Percentiles rank a stretch among this genome's conserved stretches.
These are phyloP conservation scores for Habroteleia sp. DNA, from an alignment of 2,888 invertebrate genomes.

Conservation along the genomic window DNA sequence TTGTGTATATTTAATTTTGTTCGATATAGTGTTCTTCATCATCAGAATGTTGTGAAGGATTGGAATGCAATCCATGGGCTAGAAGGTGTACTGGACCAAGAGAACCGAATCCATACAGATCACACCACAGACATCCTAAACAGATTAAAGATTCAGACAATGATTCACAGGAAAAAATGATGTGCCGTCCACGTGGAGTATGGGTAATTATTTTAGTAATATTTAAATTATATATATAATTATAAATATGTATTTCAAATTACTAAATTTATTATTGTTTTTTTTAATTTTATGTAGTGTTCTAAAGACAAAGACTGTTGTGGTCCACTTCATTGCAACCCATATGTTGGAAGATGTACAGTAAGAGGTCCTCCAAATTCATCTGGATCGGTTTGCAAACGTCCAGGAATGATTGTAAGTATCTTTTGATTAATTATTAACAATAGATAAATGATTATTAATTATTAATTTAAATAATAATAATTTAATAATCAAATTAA, in stretches of 20 bases:
- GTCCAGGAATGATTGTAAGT: slow-evolving; percentile 44
- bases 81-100: slow-evolving; percentile 23
- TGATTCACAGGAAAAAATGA: too few relatives aligned
- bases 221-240: slow-evolving; percentile 5
- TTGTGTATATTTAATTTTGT: too few relatives aligned
- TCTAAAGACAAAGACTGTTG: slow-evolving; percentile 15
- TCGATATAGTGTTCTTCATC: slow-evolving; percentile 10
- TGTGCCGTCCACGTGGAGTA: slow-evolving; percentile 18
- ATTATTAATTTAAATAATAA: too few relatives aligned
- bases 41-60: slow-evolving; percentile 26
- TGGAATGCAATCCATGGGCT: slow-evolving; percentile 37
- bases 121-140: slow-evolving; percentile 8
- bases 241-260: not conserved
- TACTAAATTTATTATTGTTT: not conserved
- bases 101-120: not conserved
- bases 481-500: too few relatives aligned
- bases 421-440: too few relatives aligned
- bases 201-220: too few relatives aligned
- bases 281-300: slow-evolving; percentile 31
- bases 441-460: too few relatives aligned
- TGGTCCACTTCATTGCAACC: slow-evolving; percentile 14
- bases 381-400: slow-evolving; percentile 13
- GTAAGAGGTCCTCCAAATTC: not conserved
- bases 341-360: slow-evolving; percentile 43
- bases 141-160: not conserved